phyloP scores from a whole-genome alignment of 2,888 invertebrate species.

The Melipona beecheii region DNA sequence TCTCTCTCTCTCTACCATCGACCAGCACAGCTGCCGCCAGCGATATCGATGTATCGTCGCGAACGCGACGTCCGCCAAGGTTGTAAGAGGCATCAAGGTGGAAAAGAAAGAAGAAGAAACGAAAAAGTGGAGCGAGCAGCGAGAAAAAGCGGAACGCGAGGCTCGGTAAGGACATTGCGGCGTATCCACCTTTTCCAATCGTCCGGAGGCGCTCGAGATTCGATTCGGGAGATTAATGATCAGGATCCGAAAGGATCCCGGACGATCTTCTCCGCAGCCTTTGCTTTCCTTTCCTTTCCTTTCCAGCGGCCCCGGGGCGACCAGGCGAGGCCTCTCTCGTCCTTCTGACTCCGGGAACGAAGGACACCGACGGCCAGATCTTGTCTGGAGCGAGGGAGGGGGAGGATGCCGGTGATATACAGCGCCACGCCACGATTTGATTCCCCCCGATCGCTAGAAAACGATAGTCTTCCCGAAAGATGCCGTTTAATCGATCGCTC shows the following conservation, averaged over 20 bases:
- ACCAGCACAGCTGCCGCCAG: background rate
- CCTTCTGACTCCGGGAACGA: constrained; percentile 54
- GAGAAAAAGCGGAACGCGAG: constrained; percentile 43
- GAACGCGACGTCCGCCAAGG: constrained; percentile 9
- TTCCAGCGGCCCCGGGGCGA: constrained; percentile 50
- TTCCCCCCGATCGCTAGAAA: constrained; percentile 58
- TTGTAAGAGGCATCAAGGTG: constrained; percentile 31
- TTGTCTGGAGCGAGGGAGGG: constrained; percentile 56
- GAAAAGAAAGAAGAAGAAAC: background rate
- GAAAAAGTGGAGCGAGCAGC: background rate
- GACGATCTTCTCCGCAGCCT: constrained; percentile 56
- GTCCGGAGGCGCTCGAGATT: constrained; percentile 73
- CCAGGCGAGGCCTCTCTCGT: constrained; percentile 65
- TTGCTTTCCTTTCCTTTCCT: background rate
- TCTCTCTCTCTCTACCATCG: background rate
- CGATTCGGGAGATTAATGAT: constrained; percentile 75
- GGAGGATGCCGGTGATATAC: constrained; percentile 66
- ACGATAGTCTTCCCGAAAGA: constrained; percentile 64
- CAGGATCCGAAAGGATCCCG: constrained; percentile 62
- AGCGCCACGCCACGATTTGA: constrained; percentile 51
- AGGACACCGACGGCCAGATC: constrained; percentile 64
- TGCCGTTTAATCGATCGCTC: constrained; percentile 49
- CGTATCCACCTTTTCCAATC: constrained; percentile 70
- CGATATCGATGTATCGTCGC: constrained; percentile 1
- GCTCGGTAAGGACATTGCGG: constrained; percentile 25